Base-by-base conservation (phyloP, 1,140 invertebrate species). In the Drosophila pallidifrons region DNA sequence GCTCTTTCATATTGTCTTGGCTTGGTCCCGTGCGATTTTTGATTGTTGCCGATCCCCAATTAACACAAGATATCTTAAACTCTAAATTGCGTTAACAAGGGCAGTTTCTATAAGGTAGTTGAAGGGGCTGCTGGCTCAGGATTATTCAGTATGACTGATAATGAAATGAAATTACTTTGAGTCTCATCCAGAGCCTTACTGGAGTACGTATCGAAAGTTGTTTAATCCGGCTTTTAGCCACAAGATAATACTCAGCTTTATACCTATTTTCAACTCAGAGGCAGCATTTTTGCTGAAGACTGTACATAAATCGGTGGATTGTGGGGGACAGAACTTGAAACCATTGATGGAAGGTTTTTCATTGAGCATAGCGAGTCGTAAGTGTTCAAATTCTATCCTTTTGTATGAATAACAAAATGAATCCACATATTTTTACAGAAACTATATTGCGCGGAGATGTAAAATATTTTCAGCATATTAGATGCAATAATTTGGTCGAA, bases 201-300 rank as follows among this genome's bases (percentile, higher is more conserved):
- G 91, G 91, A 86, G 70, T 41, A 5, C 73, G 3, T 87, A 92
- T 59, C 78, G 91, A 0, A 90, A 86, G 45, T 38, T 83, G 8
- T 46, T 92, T 1, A 92, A 92, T 78, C 81, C 90, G 0, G 87
- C 91, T 5, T 91, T 92, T 68, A 65, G 77, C 1, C 83, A 92
- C 55, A 92, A 92, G 41, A 78, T 86, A 10, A 47, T 92, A n/a
- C 64, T 91, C 0, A 89, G 77, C 55, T 92, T 91, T 43, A 28
- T 92, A 13, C 75, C 91, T 5, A 79, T 83, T 52, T 92, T 92
- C 20, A 92, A 92, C 46, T 46, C 68, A 0, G 87, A 92, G 46
- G 80, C 77, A 0, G 46, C 60, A 32, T 46, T 54, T 10, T 45
- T 92, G 0, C 13, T 91, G 0, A 70, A 77, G 13, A 15, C 59